A percentile compares a stretch with the other conserved stretches of the same genome.
Conservation (phyloP, 92 coral and sea anemone genomes). For the Epizoanthus ramosus region DNA sequence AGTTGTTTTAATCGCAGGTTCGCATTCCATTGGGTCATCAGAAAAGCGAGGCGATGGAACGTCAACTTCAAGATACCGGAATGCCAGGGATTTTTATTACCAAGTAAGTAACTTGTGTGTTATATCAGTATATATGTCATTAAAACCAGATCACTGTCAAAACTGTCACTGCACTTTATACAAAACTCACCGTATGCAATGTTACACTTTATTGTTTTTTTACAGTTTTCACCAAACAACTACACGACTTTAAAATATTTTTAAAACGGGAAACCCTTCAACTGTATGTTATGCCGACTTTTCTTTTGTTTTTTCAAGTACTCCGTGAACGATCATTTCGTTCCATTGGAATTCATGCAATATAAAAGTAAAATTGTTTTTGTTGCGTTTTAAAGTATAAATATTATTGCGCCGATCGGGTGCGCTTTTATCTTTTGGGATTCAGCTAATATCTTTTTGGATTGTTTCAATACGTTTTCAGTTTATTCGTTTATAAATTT, state of each 20-base stretch:
- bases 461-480: too few species aligned
- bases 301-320: conserved; percentile 4
- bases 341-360: neutral
- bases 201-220: neutral
- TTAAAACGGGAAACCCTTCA: neutral
- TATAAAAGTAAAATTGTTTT: neutral
- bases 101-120: conserved; percentile 65
- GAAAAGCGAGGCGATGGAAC: conserved; percentile 74
- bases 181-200: neutral
- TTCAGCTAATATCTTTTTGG: too few species aligned
- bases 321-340: neutral
- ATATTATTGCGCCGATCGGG: too few species aligned
- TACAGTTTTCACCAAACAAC: neutral
- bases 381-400: too few species aligned
- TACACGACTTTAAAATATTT: neutral
- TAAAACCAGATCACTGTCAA: neutral
- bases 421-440: too few species aligned
- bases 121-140: neutral
- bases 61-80: conserved; percentile 75
- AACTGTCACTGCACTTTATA: too few species aligned
- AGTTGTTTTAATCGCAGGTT: conserved; percentile 89
- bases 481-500: too few species aligned
- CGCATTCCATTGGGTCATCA: conserved; percentile 76
- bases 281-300: neutral
- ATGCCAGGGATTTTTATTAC: conserved; percentile 87